Evolutionary conservation across 1,140 invertebrate genomes (phyloP).

Genomic region (Leptinotarsa defecta): DNA sequence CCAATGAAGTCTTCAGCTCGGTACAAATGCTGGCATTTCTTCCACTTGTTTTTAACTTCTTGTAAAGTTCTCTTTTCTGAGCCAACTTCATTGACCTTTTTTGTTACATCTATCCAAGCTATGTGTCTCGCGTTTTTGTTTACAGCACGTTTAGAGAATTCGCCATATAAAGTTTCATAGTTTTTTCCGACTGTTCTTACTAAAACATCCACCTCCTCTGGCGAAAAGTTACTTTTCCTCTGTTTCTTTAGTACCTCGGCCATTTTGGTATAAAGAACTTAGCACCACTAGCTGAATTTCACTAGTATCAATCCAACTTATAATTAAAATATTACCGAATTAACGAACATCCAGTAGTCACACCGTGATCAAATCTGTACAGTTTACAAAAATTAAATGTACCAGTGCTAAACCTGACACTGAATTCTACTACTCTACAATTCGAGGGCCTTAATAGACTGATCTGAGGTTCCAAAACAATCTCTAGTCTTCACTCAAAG

Average conservation of each 20-base stretch:
- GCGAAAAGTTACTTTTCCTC: conserved; percentile 46
- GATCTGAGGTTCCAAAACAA: conserved; percentile 26
- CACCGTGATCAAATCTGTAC: not conserved
- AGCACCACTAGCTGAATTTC: conserved; percentile 18
- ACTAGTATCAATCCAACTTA: not conserved
- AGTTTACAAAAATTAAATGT: not conserved
- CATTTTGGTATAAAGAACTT: conserved; percentile 36
- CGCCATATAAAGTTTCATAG: conserved; percentile 40
- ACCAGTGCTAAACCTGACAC: not conserved
- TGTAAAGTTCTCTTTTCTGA: conserved; percentile 43
- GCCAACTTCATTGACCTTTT: conserved; percentile 42
- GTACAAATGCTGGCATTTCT: conserved; percentile 41
- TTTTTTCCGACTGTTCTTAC: conserved; percentile 37
- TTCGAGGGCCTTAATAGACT: not conserved
- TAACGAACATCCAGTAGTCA: too few species aligned
- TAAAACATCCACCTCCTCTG: conserved; percentile 41
- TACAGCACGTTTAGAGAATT: conserved; percentile 37
- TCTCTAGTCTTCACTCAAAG: not conserved
- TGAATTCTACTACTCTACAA: not conserved
- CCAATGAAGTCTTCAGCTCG: conserved; percentile 3
- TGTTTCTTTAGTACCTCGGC: conserved; percentile 37
- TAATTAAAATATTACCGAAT: not conserved
- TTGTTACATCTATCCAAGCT: conserved; percentile 41
- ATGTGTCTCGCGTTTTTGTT: conserved; percentile 38
- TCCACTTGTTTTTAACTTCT: conserved; percentile 49